These are phyloP conservation scores for Coreius guichenoti DNA, from an alignment of 2,797 vertebrate genomes.

Conservation along the genomic window DNA sequence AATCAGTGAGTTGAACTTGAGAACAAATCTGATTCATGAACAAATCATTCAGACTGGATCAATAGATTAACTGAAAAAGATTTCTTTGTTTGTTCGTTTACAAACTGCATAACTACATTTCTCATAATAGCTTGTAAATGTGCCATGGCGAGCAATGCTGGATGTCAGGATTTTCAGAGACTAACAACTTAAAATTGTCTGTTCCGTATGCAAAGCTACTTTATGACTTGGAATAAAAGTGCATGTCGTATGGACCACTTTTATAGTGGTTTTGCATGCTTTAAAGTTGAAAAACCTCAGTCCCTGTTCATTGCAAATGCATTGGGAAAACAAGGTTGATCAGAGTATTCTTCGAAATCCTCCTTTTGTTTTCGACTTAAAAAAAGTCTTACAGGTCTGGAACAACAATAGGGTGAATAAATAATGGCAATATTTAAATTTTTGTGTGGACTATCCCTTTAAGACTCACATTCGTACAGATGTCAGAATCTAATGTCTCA, in stretches of 20 bases:
- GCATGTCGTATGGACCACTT: neutral
- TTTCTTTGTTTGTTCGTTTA: neutral
- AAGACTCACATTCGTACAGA: neutral
- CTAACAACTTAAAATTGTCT: neutral
- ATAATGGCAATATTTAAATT: neutral
- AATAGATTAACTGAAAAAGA: neutral
- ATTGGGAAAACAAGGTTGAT: neutral
- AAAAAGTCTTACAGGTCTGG: neutral
- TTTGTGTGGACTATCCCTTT: neutral
- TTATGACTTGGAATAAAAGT: neutral
- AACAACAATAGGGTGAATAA: neutral
- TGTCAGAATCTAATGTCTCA: neutral
- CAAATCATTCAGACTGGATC: neutral
- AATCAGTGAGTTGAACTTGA: neutral
- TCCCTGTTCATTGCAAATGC: neutral
- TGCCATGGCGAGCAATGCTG: neutral
- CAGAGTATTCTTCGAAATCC: neutral
- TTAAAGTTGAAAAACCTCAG: neutral
- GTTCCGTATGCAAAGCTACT: neutral
- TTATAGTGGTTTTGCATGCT: neutral
- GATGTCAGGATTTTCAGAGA: neutral
- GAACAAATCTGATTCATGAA: neutral
- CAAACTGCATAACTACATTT: neutral
- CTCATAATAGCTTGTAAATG: neutral
- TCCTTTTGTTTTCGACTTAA: neutral